Evolutionary conservation across 2,888 invertebrate species (phyloP).

Genomic region (Drosophila kuntzei): DNA sequence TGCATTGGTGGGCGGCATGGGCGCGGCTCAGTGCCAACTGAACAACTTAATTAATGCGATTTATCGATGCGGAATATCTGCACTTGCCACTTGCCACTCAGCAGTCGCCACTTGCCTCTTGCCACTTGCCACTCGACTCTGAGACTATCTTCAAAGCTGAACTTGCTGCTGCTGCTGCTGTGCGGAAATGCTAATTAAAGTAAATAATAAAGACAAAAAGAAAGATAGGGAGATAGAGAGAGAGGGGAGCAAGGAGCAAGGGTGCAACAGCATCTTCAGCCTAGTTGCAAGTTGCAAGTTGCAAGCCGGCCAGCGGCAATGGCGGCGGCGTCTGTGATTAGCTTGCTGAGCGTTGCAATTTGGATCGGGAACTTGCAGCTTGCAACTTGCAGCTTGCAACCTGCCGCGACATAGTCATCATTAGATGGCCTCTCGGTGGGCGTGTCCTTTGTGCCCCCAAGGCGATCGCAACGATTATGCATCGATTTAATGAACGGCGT

Average conservation of each 20-base stretch:
- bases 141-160: constrained; percentile 10
- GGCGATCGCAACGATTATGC: constrained; percentile 55
- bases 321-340: constrained; percentile 72
- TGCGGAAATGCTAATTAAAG: constrained; percentile 81
- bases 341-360: constrained; percentile 58
- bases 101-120: constrained; percentile 11
- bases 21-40: constrained; percentile 61
- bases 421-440: constrained; percentile 55
- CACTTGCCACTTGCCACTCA: constrained; percentile 15
- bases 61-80: constrained; percentile 78
- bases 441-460: constrained; percentile 63
- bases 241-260: constrained; percentile 8
- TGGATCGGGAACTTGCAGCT: constrained; percentile 9
- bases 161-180: constrained; percentile 7
- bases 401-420: constrained; percentile 69
- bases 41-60: constrained; percentile 79
- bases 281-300: constrained; percentile 9
- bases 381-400: constrained; percentile 18
- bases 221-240: constrained; percentile 2
- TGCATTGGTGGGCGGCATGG: constrained; percentile 47
- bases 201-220: constrained; percentile 64
- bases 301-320: constrained; percentile 22
- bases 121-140: constrained; percentile 10
- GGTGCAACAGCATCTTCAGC: constrained; percentile 28
- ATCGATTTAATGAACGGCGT: constrained; percentile 73